These are phyloP conservation scores for Drosophila murphyi DNA, from an alignment of 1,140 invertebrate genomes.

Conservation along the genomic window DNA sequence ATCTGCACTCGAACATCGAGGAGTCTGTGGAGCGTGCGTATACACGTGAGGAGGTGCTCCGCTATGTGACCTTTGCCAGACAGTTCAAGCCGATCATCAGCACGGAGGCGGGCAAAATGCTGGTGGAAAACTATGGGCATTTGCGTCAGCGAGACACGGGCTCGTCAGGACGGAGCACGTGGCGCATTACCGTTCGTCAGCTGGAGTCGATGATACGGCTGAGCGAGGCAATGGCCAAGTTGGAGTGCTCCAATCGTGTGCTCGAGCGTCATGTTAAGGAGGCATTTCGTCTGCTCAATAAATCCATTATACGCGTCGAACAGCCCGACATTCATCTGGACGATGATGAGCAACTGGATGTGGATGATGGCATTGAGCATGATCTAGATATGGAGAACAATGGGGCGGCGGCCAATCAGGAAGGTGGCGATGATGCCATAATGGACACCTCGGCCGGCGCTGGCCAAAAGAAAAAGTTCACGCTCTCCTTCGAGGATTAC, in stretches of 20 bases:
- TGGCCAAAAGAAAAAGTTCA: constrained; percentile 91
- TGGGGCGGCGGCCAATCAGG: constrained; percentile 67
- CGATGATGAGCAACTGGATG: constrained; percentile 87
- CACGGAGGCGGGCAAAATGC: constrained; percentile 92
- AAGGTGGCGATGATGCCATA: constrained; percentile 10
- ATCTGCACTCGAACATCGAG: constrained; percentile 94
- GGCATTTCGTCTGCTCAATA: constrained; percentile 96
- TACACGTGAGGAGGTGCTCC: constrained; percentile 93
- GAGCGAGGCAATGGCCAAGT: constrained; percentile 97
- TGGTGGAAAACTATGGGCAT: constrained; percentile 95
- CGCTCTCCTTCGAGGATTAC: constrained; percentile 97
- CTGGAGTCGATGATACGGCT: constrained; percentile 98
- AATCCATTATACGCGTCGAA: constrained; percentile 99
- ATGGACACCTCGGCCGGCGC: constrained; percentile 41
- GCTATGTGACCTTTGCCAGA: constrained; percentile 98
- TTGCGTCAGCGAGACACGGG: constrained; percentile 93
- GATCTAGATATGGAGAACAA: constrained; percentile 81
- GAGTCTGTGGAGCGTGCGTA: constrained; percentile 92
- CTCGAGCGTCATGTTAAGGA: constrained; percentile 95
- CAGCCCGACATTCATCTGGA: constrained; percentile 98
- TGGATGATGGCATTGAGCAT: constrained; percentile 63
- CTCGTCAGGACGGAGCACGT: constrained; percentile 90
- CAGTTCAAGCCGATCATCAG: constrained; percentile 97
- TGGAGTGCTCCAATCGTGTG: constrained; percentile 97
- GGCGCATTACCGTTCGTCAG: constrained; percentile 99